These are phyloP conservation scores for Acleris holmiana DNA, from an alignment of 2,888 invertebrate species.

Conservation along the genomic window DNA sequence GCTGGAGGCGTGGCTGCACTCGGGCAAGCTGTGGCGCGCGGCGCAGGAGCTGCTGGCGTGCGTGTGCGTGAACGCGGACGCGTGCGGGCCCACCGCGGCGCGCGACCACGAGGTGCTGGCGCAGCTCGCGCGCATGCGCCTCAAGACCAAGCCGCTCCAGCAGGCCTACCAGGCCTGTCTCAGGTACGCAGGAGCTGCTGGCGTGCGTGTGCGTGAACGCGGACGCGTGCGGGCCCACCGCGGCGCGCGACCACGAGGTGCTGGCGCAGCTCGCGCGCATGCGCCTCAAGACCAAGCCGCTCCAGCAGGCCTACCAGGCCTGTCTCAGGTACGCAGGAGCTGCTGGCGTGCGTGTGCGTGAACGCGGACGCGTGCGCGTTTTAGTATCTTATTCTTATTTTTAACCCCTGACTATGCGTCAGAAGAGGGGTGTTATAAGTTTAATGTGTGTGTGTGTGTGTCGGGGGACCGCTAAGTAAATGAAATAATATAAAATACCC, in stretches of 20 bases:
- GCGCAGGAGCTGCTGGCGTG: conserved; percentile 96
- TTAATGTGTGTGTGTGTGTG: too few relatives aligned
- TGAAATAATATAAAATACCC: too few relatives aligned
- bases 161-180: conserved; percentile 95
- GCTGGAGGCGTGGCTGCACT: conserved; percentile 97
- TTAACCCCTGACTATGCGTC: too few relatives aligned
- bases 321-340: conserved; percentile 91
- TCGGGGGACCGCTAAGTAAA: too few relatives aligned
- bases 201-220: conserved; percentile 96
- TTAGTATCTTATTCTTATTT: too few relatives aligned
- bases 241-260: conserved; percentile 88
- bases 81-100: conserved; percentile 83
- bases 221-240: conserved; percentile 84
- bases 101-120: conserved; percentile 91
- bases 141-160: conserved; percentile 96
- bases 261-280: conserved; percentile 94
- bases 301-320: conserved; percentile 94
- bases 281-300: conserved; percentile 96
- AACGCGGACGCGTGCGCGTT: conserved; percentile 90
- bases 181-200: conserved; percentile 89
- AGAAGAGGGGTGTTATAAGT: too few relatives aligned
- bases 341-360: conserved; percentile 94
- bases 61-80: conserved; percentile 94
- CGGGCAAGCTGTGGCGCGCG: conserved; percentile 95
- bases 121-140: conserved; percentile 93